A percentile compares a stretch with the other conserved stretches of the same genome.
These are phyloP conservation scores for Tauraco erythrolophus DNA, from an alignment of 2,113 vertebrate genomes.

Conservation along the genomic window DNA sequence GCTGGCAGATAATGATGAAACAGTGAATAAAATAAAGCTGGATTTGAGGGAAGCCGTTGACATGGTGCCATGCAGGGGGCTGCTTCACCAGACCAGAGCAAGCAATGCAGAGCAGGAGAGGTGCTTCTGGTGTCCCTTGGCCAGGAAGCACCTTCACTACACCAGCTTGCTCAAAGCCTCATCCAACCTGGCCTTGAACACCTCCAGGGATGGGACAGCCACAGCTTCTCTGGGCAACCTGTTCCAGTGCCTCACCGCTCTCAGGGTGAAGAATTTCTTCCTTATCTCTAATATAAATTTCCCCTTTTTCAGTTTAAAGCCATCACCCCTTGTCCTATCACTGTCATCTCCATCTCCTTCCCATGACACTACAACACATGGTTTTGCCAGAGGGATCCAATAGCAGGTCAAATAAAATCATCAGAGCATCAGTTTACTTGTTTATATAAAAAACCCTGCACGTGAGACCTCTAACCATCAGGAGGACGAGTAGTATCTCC, in stretches of 20 bases:
- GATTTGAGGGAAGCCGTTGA: neutral
- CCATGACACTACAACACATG: rapidly evolving
- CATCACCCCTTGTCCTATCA: no score
- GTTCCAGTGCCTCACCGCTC: no score
- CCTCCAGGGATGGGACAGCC: no score
- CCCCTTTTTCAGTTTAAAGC: no score
- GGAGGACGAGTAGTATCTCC: neutral
- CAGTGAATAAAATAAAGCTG: neutral
- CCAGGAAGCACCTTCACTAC: neutral
- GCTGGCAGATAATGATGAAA: constrained; percentile 25
- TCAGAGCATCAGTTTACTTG: neutral
- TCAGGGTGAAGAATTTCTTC: no score
- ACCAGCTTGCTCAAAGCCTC: no score
- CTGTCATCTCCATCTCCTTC: neutral
- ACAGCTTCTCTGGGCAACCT: no score
- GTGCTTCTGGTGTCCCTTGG: neutral
- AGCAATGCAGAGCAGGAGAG: neutral
- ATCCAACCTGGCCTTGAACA: no score
- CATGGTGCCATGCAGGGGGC: neutral
- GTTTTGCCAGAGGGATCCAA: neutral
- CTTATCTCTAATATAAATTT: no score
- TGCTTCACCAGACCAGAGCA: neutral
- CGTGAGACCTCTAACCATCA: neutral
- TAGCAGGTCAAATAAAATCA: neutral
- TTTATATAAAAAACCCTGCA: neutral